A percentile compares a stretch with the other conserved stretches of the same genome.
These are phyloP conservation scores for Teleogryllus oceanicus DNA, from an alignment of 2,888 invertebrate species.

Conservation along the genomic window DNA sequence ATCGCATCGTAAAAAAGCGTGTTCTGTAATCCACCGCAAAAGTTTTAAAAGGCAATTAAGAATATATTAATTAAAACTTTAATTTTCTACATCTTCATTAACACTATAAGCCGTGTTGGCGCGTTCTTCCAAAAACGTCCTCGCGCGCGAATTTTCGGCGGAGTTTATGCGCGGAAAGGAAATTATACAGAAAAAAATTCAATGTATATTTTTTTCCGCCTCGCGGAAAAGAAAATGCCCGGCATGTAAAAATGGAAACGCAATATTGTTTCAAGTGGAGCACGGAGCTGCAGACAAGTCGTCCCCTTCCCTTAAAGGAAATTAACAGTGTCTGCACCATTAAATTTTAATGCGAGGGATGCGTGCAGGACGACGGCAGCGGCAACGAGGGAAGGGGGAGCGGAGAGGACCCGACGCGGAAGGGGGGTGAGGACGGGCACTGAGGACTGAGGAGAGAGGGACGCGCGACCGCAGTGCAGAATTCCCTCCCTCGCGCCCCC, in stretches of 20 bases:
- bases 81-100: slow-evolving; percentile 8
- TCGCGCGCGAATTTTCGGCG: background rate
- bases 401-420: background rate
- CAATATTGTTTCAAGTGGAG: slow-evolving; percentile 7
- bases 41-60: slow-evolving; percentile 7
- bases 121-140: background rate
- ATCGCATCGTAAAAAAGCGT: slow-evolving; percentile 7
- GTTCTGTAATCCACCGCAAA: background rate
- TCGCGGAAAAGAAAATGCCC: background rate
- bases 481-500: too few species aligned
- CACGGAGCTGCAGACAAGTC: background rate
- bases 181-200: background rate
- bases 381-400: background rate
- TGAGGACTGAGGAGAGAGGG: background rate
- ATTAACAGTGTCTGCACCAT: slow-evolving; percentile 7
- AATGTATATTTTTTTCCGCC: background rate
- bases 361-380: background rate
- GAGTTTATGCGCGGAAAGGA: background rate
- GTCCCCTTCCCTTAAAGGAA: slow-evolving; percentile 5
- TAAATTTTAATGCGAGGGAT: slow-evolving; percentile 9
- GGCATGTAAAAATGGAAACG: slow-evolving; percentile 1
- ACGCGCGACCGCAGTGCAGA: too few species aligned
- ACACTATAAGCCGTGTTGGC: background rate
- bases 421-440: background rate
- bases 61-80: slow-evolving; percentile 11